Percentiles rank a stretch among this genome's conserved stretches.
phyloP scores from a whole-genome alignment of 1,140 invertebrate genomes.

The Thereuonema tuberculata region DNA sequence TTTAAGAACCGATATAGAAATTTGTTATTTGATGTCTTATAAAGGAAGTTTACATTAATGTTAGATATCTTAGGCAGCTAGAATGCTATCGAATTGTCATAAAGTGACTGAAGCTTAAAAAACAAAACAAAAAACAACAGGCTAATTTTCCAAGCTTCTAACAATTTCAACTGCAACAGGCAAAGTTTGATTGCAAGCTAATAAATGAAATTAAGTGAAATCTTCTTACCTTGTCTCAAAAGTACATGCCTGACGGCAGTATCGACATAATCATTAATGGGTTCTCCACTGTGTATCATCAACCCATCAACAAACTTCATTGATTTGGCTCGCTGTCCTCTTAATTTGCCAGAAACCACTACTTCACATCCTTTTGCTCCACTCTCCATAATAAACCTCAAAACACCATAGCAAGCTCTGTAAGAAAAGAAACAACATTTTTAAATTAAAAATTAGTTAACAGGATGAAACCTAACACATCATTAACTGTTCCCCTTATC shows the following conservation, averaged over 20 bases:
- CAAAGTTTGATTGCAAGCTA: too few relatives aligned
- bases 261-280: slow-evolving; percentile 96
- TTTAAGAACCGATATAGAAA: too few relatives aligned
- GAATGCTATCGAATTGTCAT: too few relatives aligned
- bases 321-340: slow-evolving; percentile 97
- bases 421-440: slow-evolving; percentile 10
- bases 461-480: not conserved
- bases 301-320: slow-evolving; percentile 99
- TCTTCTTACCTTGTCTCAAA: slow-evolving; percentile 69
- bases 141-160: not conserved
- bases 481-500: not conserved
- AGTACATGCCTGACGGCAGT: slow-evolving; percentile 94
- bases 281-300: slow-evolving; percentile 99
- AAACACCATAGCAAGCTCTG: slow-evolving; percentile 96
- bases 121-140: too few relatives aligned
- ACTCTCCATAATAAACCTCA: slow-evolving; percentile 99
- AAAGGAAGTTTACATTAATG: too few relatives aligned
- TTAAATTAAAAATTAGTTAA: not conserved
- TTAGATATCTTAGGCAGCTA: too few relatives aligned
- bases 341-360: slow-evolving; percentile 95
- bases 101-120: too few relatives aligned
- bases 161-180: slow-evolving; percentile 18
- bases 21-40: too few relatives aligned
- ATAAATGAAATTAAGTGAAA: too few relatives aligned
- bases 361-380: slow-evolving; percentile 94